Base-by-base conservation (phyloP, 2,797 vertebrate genomes). In the Gobionotothen gibberifrons region DNA sequence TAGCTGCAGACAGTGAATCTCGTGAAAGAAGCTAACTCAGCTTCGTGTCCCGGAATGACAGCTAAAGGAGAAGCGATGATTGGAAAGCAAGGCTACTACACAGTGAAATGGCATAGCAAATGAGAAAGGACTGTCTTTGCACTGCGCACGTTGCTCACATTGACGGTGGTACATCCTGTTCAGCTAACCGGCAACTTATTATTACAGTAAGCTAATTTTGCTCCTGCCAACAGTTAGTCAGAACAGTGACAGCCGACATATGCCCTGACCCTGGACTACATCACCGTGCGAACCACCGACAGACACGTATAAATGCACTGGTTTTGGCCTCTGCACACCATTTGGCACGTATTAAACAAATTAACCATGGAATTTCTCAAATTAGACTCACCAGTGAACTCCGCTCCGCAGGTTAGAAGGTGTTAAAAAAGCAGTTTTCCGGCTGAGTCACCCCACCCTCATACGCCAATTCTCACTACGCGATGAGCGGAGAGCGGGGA, bases 371-470 rank as follows among this genome's bases (percentile, higher is more conserved):
- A 14, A 67, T 2, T 22, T 3, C 47, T 39, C 1, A 70, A 78
- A 69, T 60, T 22, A 36, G 36, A 94, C 94, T 94, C 72, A 94
- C 94, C 93, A 82, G 79, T 88, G 66, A 85, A 89, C 82, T 90
- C 84, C 57, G 54, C 66, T 81, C 81, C 74, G 78, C 83, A 84
- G 87, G 84, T 91, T 90, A 80, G 66, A 77, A 89, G 76, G 82
- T 89, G 83, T 89, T 78, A 74, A 65, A 88, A 74, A 88, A 72
- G 64, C 86, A 79, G 67, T 92, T 94, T 93, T 93, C 91, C 87
- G 90, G 87, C 90, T 89, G 87, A 92, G 85, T 93, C 88, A 92
- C 93, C 89, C 88, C 94, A 93, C 93, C 94, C 93, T 92, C 91
- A 72, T 85, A 87, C 79, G 81, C 87, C 82, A 84, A 62, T 83